Conservation (phyloP, 2,113 vertebrate genomes). For the Brachirus orientalis region DNA sequence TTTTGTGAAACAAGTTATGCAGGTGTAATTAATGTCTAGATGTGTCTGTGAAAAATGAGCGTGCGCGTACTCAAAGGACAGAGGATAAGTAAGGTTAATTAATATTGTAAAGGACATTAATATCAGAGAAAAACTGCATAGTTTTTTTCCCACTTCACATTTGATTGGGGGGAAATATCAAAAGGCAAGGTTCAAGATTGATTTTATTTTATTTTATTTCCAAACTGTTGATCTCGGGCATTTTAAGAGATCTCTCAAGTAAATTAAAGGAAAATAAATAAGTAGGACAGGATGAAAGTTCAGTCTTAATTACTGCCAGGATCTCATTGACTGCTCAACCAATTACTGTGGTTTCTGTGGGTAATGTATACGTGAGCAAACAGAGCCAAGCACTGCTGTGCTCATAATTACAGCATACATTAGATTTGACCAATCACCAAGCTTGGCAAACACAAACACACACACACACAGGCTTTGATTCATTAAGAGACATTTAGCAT, state of each 20-base stretch:
- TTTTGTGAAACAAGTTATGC: conserved; percentile 1
- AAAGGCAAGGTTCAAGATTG: conserved; percentile 47
- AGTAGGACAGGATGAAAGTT: conserved; percentile 56
- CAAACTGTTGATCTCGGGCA: conserved; percentile 24
- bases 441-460: conserved; percentile 5
- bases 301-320: conserved; percentile 63
- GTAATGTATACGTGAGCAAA: conserved; percentile 41
- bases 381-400: no score
- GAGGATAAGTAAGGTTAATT: conserved; percentile 41
- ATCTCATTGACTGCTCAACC: conserved; percentile 68
- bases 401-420: conserved; percentile 57
- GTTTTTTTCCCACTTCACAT: no score
- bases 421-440: conserved; percentile 55
- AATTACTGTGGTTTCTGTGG: conserved; percentile 64
- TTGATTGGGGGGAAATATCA: conserved; percentile 26
- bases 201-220: conserved; percentile 18
- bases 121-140: conserved; percentile 10
- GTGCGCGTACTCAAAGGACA: conserved; percentile 26
- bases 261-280: conserved; percentile 52
- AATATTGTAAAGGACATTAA: conserved; percentile 34
- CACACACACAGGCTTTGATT: conserved; percentile 45
- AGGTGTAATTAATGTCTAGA: conserved; percentile 1
- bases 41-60: conserved; percentile 5
- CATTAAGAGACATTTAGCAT: conserved; percentile 36
- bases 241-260: conserved; percentile 35